These are phyloP conservation scores for Hirundo rustica DNA, from an alignment of 2,797 vertebrate genomes.

Conservation along the genomic window DNA sequence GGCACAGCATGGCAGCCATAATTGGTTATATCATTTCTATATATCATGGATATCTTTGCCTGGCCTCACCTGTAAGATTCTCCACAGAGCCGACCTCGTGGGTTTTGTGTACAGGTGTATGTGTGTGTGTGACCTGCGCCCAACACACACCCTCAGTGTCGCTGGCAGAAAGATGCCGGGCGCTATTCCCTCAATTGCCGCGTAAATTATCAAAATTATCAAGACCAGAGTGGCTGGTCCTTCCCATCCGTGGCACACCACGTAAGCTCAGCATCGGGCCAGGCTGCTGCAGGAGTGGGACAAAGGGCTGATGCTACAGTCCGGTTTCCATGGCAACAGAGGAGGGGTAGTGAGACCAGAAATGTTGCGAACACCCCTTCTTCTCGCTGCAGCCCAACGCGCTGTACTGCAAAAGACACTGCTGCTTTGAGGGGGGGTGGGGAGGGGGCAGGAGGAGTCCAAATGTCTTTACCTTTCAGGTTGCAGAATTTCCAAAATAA, in stretches of 20 bases:
- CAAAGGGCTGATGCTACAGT: conserved; percentile 88
- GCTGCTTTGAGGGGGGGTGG: background rate
- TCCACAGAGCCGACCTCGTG: accelerated
- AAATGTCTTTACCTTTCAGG: conserved; percentile 53
- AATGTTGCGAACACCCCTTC: conserved; percentile 75
- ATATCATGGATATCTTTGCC: background rate
- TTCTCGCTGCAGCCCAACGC: conserved; percentile 60
- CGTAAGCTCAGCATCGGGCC: conserved; percentile 59
- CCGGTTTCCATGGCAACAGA: conserved; percentile 95
- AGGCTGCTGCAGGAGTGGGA: conserved; percentile 76
- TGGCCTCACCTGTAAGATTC: background rate
- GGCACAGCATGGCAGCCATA: background rate
- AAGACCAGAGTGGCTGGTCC: background rate
- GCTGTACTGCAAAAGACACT: conserved; percentile 29
- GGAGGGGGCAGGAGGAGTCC: background rate
- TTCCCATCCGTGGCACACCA: conserved; percentile 29
- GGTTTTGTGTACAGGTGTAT: background rate
- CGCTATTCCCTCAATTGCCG: background rate
- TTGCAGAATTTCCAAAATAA: background rate
- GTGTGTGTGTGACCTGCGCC: accelerated
- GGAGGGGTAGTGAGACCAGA: conserved; percentile 75
- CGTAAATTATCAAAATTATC: background rate
- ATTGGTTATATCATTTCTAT: background rate
- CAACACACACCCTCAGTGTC: accelerated
- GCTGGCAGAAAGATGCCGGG: background rate